These are phyloP conservation scores for Pinctada fucata DNA, from an alignment of 2,888 invertebrate genomes.

Conservation along the genomic window DNA sequence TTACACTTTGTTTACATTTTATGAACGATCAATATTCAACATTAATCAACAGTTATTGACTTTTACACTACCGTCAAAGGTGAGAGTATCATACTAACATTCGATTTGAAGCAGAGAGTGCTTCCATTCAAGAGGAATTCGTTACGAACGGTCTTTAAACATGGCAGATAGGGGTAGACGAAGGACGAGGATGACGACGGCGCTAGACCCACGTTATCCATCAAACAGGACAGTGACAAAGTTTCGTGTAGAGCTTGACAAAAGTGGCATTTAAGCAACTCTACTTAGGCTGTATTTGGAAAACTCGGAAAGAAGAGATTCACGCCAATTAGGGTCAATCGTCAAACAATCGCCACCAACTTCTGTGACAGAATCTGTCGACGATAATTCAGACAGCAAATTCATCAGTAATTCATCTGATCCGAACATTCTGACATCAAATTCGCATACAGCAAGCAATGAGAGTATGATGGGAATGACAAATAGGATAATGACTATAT, in stretches of 20 bases:
- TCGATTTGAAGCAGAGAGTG: no score
- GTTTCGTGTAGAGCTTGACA: not conserved
- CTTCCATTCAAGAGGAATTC: no score
- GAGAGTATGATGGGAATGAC: no score
- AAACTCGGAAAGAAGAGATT: conserved; percentile 2
- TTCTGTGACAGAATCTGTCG: not conserved
- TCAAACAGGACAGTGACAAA: conserved; percentile 11
- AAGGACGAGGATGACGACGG: not conserved
- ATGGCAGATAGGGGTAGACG: not conserved
- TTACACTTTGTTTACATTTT: not conserved
- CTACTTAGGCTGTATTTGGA: conserved; percentile 9
- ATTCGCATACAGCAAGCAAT: no score
- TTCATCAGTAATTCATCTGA: not conserved
- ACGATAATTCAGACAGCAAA: not conserved
- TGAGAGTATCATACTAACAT: no score
- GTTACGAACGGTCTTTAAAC: no score
- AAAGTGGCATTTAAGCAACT: conserved; percentile 1
- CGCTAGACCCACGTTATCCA: conserved; percentile 8
- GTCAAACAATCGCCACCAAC: not conserved
- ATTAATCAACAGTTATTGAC: not conserved
- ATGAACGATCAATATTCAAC: not conserved
- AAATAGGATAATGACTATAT: no score
- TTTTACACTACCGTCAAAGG: no score
- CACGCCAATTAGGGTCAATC: not conserved
- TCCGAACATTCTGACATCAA: no score